These are phyloP conservation scores for Hermetia illucens DNA, from an alignment of 1,140 invertebrate species.

Conservation along the genomic window DNA sequence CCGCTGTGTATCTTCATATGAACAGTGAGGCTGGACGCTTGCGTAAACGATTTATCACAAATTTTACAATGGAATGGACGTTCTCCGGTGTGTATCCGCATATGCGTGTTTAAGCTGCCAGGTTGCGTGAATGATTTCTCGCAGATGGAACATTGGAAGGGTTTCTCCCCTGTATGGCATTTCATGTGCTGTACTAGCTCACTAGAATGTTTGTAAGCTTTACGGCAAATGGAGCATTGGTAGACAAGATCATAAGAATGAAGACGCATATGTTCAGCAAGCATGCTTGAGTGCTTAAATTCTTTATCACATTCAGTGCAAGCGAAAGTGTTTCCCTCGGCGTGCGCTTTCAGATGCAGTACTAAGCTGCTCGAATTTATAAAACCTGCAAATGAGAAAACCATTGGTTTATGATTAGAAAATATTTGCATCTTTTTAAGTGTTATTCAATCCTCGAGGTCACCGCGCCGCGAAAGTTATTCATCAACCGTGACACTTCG, in stretches of 20 bases:
- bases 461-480: too few species aligned
- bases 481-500: too few species aligned
- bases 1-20: slow-evolving; percentile 45
- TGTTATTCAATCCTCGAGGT: too few species aligned
- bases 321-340: slow-evolving; percentile 16
- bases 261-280: slow-evolving; percentile 27
- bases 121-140: slow-evolving; percentile 54
- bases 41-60: slow-evolving; percentile 44
- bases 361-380: slow-evolving; percentile 26
- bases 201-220: slow-evolving; percentile 41
- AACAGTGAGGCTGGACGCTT: slow-evolving; percentile 41
- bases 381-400: slow-evolving; percentile 13
- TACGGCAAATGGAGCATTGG: slow-evolving; percentile 43
- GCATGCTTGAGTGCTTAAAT: slow-evolving; percentile 23
- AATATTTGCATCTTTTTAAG: too few species aligned
- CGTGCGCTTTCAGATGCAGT: slow-evolving; percentile 24
- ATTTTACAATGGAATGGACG: slow-evolving; percentile 38
- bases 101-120: slow-evolving; percentile 55
- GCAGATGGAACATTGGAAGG: slow-evolving; percentile 49
- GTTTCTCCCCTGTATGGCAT: slow-evolving; percentile 36
- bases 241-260: slow-evolving; percentile 24
- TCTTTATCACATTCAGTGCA: slow-evolving; percentile 26
- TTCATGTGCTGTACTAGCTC: slow-evolving; percentile 47
- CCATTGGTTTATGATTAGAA: too few species aligned
- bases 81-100: slow-evolving; percentile 52